Evolutionary conservation across 2,113 vertebrate genomes (phyloP).

Genomic region (Chaenogobius annularis): DNA sequence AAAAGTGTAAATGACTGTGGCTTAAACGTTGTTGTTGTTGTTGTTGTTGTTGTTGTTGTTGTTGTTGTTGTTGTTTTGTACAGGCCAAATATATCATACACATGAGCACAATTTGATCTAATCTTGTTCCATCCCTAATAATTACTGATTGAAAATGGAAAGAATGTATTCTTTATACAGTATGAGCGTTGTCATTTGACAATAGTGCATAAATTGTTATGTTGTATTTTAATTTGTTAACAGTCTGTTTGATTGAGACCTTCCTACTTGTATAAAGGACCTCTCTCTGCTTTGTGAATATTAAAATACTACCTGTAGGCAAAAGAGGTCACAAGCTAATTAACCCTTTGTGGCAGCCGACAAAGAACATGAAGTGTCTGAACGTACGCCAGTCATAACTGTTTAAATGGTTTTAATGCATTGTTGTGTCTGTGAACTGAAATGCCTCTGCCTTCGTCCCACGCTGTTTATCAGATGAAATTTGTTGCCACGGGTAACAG

Average conservation of each 20-base stretch:
- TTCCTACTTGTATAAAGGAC: neutral
- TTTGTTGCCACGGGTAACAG: slow-evolving; percentile 41
- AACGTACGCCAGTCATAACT: too few species aligned
- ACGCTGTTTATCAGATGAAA: slow-evolving; percentile 27
- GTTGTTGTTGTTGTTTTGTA: too few species aligned
- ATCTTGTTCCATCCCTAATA: too few species aligned
- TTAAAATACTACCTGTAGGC: neutral
- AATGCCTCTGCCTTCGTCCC: slow-evolving; percentile 10
- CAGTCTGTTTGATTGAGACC: neutral
- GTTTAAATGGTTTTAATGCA: neutral
- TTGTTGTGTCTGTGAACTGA: neutral
- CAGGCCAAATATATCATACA: too few species aligned
- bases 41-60: too few species aligned
- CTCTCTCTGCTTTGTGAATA: neutral
- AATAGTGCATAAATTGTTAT: neutral
- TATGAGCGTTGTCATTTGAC: neutral
- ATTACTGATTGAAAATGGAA: too few species aligned
- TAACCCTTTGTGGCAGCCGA: neutral
- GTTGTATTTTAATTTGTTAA: neutral
- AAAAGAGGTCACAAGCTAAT: neutral
- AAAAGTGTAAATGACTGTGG: too few species aligned
- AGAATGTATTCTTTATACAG: neutral
- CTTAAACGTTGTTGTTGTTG: too few species aligned
- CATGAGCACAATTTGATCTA: too few species aligned
- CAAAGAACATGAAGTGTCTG: neutral